Evolutionary conservation across 37 sponge, comb jelly and placozoan genomes (phyloP).

Genomic region (Cliona cf. orientalis): DNA sequence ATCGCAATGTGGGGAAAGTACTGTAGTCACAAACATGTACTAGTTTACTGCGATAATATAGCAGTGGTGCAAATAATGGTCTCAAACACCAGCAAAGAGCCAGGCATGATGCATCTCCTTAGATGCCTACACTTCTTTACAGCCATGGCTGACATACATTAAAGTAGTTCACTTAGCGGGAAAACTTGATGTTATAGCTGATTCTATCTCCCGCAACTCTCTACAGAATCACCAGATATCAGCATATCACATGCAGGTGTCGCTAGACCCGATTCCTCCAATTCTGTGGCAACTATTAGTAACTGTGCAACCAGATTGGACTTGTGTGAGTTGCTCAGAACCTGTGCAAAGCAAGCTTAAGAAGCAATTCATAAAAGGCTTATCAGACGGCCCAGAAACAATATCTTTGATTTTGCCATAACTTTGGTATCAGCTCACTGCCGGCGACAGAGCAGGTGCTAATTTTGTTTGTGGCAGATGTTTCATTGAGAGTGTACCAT

Average conservation of each 20-base stretch:
- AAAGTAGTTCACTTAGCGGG: conserved; percentile 16
- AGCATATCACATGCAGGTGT: neutral
- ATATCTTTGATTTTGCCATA: conserved; percentile 13
- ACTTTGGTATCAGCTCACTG: neutral
- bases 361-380: neutral
- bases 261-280: neutral
- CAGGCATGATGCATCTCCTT: conserved; percentile 17
- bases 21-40: neutral
- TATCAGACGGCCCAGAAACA: neutral
- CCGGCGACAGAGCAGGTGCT: conserved; percentile 11
- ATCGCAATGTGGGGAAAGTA: conserved; percentile 21
- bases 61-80: neutral
- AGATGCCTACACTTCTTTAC: conserved; percentile 33
- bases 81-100: neutral
- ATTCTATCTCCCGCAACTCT: conserved; percentile 32
- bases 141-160: conserved; percentile 13
- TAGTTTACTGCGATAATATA: neutral
- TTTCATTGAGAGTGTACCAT: neutral
- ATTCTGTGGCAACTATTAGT: conserved; percentile 4
- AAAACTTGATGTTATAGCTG: conserved; percentile 15
- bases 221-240: conserved; percentile 2
- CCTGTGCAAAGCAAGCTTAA: neutral
- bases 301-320: conserved; percentile 45
- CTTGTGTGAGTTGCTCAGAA: conserved; percentile 20
- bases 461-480: conserved; percentile 4